These are phyloP conservation scores for Agrilus cyanescens DNA, from an alignment of 2,888 invertebrate species.

Conservation along the genomic window DNA sequence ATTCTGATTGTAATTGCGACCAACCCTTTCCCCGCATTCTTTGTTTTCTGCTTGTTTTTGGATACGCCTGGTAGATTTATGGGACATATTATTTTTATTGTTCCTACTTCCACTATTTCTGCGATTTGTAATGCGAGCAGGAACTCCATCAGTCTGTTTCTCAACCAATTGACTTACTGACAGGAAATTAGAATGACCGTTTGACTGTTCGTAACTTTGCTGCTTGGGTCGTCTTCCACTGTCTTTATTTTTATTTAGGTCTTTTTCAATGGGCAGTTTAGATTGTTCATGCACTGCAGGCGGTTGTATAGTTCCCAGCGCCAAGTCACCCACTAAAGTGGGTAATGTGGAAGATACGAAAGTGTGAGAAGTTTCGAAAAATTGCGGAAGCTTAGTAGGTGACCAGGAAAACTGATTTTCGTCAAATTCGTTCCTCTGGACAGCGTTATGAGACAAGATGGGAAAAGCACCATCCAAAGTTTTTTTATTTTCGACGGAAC, in stretches of 20 bases:
- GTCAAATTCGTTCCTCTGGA: constrained; percentile 24
- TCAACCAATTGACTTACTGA: constrained; percentile 55
- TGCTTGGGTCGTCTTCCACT: constrained; percentile 11
- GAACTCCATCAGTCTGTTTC: constrained; percentile 30
- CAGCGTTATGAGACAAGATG: constrained; percentile 18
- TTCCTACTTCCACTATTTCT: constrained; percentile 25
- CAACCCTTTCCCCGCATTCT: constrained; percentile 5
- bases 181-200: constrained; percentile 39
- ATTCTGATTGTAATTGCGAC: background rate
- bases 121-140: constrained; percentile 22
- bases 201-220: constrained; percentile 18
- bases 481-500: constrained; percentile 18
- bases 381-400: constrained; percentile 39
- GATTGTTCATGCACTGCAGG: constrained; percentile 19
- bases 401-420: constrained; percentile 47
- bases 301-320: constrained; percentile 30
- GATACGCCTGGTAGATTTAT: constrained; percentile 10
- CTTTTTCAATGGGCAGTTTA: background rate
- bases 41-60: constrained; percentile 8
- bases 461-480: constrained; percentile 18
- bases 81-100: constrained; percentile 13
- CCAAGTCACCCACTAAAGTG: constrained; percentile 49
- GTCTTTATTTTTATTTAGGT: constrained; percentile 11
- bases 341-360: constrained; percentile 43
- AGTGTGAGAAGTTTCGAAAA: constrained; percentile 32